Evolutionary conservation across 1,140 invertebrate genomes (phyloP).

Genomic region (Cydia fagiglandana): DNA sequence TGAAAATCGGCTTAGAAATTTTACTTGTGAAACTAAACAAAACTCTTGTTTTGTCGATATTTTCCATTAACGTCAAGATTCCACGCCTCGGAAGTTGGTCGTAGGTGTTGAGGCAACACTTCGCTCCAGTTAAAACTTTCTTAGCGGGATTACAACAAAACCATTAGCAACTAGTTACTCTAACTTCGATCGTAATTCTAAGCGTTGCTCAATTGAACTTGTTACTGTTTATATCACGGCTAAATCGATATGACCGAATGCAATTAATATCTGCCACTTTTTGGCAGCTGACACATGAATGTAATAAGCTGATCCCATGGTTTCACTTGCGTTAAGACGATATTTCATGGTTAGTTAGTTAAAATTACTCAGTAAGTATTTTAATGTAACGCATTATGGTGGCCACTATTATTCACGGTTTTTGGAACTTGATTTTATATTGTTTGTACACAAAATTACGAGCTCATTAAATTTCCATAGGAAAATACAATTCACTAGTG

Average conservation of each 20-base stretch:
- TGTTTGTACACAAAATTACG: too few relatives aligned
- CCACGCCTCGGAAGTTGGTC: conserved; percentile 8
- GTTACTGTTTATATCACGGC: conserved; percentile 38
- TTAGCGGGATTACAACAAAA: conserved; percentile 20
- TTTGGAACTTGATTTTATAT: too few relatives aligned
- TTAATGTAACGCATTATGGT: too few relatives aligned
- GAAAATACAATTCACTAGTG: too few relatives aligned
- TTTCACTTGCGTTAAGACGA: neutral
- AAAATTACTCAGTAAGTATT: too few relatives aligned
- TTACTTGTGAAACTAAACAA: neutral
- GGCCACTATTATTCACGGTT: neutral
- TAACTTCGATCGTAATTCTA: conserved; percentile 4
- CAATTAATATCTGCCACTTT: conserved; percentile 38
- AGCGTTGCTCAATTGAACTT: conserved; percentile 32
- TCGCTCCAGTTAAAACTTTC: conserved; percentile 27
- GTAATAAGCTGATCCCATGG: neutral
- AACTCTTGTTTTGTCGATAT: conserved; percentile 44
- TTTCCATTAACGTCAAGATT: conserved; percentile 40
- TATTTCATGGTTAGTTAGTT: neutral
- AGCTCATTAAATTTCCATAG: too few relatives aligned
- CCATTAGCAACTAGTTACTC: conserved; percentile 8
- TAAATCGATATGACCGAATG: conserved; percentile 41
- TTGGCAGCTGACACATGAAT: conserved; percentile 39
- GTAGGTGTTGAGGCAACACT: conserved; percentile 27
- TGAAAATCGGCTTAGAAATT: neutral